phyloP scores from a whole-genome alignment of 2,113 vertebrate genomes.

The Aldabrachelys gigantea region DNA sequence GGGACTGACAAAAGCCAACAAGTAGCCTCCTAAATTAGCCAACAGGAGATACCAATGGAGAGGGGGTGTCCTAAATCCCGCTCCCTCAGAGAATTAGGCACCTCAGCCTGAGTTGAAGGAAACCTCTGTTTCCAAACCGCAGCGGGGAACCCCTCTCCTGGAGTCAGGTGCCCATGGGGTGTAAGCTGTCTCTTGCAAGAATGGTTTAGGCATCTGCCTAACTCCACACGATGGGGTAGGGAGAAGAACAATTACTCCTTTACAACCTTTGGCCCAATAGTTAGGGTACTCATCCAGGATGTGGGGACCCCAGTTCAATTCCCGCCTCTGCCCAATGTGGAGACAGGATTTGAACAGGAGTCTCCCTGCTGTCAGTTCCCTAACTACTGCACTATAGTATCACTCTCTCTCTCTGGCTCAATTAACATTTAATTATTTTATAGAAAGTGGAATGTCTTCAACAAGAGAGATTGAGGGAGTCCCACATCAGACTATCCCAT shows the following conservation, averaged over 20 bases:
- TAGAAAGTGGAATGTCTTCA: neutral
- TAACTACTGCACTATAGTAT: neutral
- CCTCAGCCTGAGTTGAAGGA: neutral
- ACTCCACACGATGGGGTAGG: neutral
- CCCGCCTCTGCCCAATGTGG: no score
- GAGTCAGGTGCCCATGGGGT: neutral
- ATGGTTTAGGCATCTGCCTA: neutral
- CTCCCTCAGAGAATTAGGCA: neutral
- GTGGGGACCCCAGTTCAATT: neutral
- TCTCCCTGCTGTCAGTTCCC: neutral
- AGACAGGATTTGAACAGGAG: neutral
- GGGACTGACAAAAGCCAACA: neutral
- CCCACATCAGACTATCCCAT: neutral
- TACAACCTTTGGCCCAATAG: neutral
- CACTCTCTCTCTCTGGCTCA: neutral
- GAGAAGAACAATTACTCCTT: neutral
- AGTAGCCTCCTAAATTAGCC: neutral
- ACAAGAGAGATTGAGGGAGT: neutral
- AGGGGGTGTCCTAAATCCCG: neutral
- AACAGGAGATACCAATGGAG: neutral
- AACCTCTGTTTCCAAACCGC: neutral
- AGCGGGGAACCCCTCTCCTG: neutral
- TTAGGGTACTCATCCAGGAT: neutral
- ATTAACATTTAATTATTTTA: neutral
- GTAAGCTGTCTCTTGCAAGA: neutral